Conservation (phyloP, 2,797 vertebrate genomes). For the Manis crassicaudata region DNA sequence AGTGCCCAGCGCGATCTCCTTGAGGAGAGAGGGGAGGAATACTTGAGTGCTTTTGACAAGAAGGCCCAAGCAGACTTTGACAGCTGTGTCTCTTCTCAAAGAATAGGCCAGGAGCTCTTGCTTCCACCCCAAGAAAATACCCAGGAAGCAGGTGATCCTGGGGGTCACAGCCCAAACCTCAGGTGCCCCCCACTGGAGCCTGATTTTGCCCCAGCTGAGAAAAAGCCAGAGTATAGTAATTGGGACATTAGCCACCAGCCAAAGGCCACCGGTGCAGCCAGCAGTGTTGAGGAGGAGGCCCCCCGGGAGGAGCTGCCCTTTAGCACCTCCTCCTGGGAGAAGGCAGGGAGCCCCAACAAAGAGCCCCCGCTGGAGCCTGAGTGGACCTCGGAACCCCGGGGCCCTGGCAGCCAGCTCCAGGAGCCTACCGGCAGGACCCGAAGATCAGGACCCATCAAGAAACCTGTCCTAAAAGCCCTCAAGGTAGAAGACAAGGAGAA, state of each 20-base stretch:
- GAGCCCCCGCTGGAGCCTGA: conserved; percentile 86
- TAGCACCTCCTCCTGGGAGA: conserved; percentile 90
- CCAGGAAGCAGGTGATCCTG: conserved; percentile 87
- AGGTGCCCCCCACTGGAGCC: conserved; percentile 86
- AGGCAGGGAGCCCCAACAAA: conserved; percentile 88
- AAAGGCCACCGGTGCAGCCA: conserved; percentile 84
- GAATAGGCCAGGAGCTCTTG: conserved; percentile 84
- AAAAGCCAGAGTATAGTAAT: conserved; percentile 87
- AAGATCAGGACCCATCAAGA: conserved; percentile 97
- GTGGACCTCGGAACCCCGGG: conserved; percentile 90
- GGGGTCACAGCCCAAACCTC: conserved; percentile 79
- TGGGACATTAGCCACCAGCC: conserved; percentile 87
- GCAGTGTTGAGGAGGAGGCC: conserved; percentile 80
- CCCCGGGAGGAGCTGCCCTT: conserved; percentile 87
- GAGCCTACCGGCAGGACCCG: conserved; percentile 91
- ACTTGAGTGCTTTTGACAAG: conserved; percentile 89
- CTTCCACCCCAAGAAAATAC: conserved; percentile 86
- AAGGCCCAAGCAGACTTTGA: conserved; percentile 87
- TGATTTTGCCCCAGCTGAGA: conserved; percentile 89
- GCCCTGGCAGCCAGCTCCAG: conserved; percentile 85
- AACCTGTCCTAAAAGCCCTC: conserved; percentile 97
- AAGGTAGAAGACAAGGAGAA: conserved; percentile 99
- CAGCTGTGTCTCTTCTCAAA: conserved; percentile 86
- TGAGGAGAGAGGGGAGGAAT: conserved; percentile 91
- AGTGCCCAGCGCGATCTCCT: conserved; percentile 89